Base-by-base conservation (phyloP, 23 tunicate species). In the Halocynthia roretzi region DNA sequence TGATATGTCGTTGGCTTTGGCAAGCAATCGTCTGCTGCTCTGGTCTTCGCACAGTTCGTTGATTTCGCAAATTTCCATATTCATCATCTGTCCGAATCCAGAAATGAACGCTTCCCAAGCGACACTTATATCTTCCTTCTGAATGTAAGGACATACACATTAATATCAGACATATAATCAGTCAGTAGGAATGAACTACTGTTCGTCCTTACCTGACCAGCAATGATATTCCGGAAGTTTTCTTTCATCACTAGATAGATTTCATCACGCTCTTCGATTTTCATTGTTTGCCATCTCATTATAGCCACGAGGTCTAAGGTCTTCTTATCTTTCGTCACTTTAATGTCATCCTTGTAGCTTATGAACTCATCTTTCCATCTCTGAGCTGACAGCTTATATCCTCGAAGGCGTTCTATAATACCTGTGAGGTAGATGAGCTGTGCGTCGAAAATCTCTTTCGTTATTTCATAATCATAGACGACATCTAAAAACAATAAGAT, bases 241-340 rank as follows among this genome's bases (percentile, higher is more conserved):
- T 82, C 80, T 55, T 87, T 87, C 65, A 77, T 21, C 50, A 68
- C 60, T 22, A 82, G 60, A 71, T 87, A 87, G 8, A 77, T 53
- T 57, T 77, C 76, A 40, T 87, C 62, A 55, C 86, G 68, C 76
- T 78, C 76, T 23, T 53, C 5, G 57, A 87, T 62, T 21, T 52
- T 60, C 78, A 77, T 19, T 7, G 93, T 87, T 53, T 87, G 93
- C 93, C 93, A 87, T 71, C 81, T 70, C 93, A 87, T 87, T 61
- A 77, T 55, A 12, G 78, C 64, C 0, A 78, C 50, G 15, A 87
- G 70, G 10, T 61, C 56, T 19, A 62, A 17, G 40, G 77, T 50
- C 7, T 51, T 63, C 17, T 62, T 64, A 55, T 77, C 77, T 54
- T 56, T 74, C 8, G 62, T 54, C 14, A 74, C 50, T 48, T 5